These are phyloP conservation scores for Aricia agestis DNA, from an alignment of 1,140 invertebrate species.

Conservation along the genomic window DNA sequence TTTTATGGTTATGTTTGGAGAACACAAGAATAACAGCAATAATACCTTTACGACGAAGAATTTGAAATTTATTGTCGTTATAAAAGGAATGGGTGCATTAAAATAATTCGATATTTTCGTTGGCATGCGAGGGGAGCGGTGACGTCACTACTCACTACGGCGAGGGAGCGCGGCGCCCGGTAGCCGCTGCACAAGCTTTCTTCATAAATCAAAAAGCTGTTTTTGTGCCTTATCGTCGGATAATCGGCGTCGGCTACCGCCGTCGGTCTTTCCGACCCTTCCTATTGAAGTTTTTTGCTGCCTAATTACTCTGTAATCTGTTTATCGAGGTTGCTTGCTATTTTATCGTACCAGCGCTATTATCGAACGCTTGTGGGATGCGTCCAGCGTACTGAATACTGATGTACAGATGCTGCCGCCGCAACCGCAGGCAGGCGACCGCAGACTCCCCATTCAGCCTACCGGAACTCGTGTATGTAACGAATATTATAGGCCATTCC, in stretches of 20 bases:
- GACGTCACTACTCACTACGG: slow-evolving; percentile 43
- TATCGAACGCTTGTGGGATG: neutral
- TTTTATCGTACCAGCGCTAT: neutral
- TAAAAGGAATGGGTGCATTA: slow-evolving; percentile 1
- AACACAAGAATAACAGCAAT: slow-evolving; percentile 13
- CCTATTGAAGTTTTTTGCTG: slow-evolving; percentile 14
- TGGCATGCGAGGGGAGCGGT: slow-evolving; percentile 20
- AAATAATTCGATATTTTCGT: neutral
- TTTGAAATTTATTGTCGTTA: neutral
- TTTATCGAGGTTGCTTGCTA: neutral
- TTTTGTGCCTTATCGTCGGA: slow-evolving; percentile 69
- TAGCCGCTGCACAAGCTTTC: slow-evolving; percentile 63
- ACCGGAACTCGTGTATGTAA: neutral
- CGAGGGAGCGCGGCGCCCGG: slow-evolving; percentile 50
- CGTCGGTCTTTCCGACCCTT: slow-evolving; percentile 17
- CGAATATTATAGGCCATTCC: neutral
- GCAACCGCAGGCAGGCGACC: neutral
- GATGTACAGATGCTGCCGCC: neutral
- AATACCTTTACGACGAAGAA: slow-evolving; percentile 16
- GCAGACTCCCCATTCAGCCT: neutral
- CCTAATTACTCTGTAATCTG: neutral
- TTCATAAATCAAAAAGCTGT: slow-evolving; percentile 75
- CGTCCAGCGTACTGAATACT: neutral
- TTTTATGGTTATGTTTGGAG: neutral
- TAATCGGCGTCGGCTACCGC: slow-evolving; percentile 65